Conservation (phyloP, 2,113 vertebrate genomes). For the Conger conger region DNA sequence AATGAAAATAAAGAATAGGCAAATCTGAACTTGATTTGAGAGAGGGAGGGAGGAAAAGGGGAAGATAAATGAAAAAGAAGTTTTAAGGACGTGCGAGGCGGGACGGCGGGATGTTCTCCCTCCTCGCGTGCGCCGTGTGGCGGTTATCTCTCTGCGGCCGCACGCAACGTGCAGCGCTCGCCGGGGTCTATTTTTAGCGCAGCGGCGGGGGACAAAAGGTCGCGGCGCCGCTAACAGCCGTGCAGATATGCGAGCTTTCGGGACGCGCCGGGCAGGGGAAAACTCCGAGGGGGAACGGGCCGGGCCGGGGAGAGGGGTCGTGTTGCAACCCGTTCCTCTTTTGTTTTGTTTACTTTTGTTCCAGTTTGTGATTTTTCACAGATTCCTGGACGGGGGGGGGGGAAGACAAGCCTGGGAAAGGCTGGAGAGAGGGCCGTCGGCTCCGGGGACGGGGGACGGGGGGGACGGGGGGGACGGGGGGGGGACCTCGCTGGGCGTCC, state of each 20-base stretch:
- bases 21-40: too few species aligned
- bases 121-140: too few species aligned
- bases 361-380: slow-evolving; percentile 19
- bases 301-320: not conserved
- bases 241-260: not conserved
- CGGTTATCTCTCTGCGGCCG: too few species aligned
- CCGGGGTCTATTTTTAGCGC: not conserved
- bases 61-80: too few species aligned
- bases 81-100: too few species aligned
- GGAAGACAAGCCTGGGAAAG: not conserved
- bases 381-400: not conserved
- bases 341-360: not conserved
- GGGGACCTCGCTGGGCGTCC: too few species aligned
- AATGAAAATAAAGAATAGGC: too few species aligned
- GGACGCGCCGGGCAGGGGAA: not conserved
- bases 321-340: not conserved
- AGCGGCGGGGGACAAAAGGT: not conserved
- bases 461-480: too few species aligned
- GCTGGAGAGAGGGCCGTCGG: too few species aligned
- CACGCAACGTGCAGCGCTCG: not conserved
- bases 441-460: not conserved
- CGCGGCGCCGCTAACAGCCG: not conserved
- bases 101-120: too few species aligned
- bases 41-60: too few species aligned
- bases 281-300: not conserved